Percentiles rank a stretch among this genome's conserved stretches.
These are phyloP conservation scores for Tribolium madens DNA, from an alignment of 1,140 invertebrate species.

Conservation along the genomic window DNA sequence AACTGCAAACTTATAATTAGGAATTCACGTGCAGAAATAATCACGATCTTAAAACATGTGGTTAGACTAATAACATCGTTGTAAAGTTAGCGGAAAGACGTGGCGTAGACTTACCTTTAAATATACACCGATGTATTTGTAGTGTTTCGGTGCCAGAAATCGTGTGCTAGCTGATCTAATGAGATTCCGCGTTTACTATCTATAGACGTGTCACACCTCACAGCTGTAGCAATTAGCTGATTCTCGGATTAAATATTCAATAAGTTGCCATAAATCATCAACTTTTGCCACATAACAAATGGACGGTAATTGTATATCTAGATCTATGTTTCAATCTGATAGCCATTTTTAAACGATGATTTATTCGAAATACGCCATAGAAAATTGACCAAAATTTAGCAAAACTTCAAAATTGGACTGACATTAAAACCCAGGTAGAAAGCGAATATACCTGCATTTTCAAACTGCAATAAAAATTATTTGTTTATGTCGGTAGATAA, in stretches of 20 bases:
- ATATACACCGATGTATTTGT: constrained; percentile 10
- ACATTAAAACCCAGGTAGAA: too few relatives aligned
- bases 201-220: constrained; percentile 23
- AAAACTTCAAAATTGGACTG: too few relatives aligned
- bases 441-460: too few relatives aligned
- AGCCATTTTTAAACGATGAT: too few relatives aligned
- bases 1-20: constrained; percentile 48
- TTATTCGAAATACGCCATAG: too few relatives aligned
- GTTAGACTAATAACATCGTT: constrained; percentile 52
- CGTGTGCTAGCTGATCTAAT: constrained; percentile 31
- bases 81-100: constrained; percentile 40
- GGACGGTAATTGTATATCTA: background rate
- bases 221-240: constrained; percentile 12
- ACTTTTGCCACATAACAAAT: background rate
- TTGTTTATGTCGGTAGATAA: too few relatives aligned
- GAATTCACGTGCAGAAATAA: constrained; percentile 53
- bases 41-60: constrained; percentile 46
- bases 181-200: constrained; percentile 20
- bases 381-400: background rate
- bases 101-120: constrained; percentile 21
- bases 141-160: constrained; percentile 31
- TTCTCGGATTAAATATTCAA: constrained; percentile 7
- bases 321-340: too few relatives aligned
- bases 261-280: constrained; percentile 18
- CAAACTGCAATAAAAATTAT: too few relatives aligned